These are phyloP conservation scores for Cryptops parisi DNA, from an alignment of 2,888 invertebrate species.

Conservation along the genomic window DNA sequence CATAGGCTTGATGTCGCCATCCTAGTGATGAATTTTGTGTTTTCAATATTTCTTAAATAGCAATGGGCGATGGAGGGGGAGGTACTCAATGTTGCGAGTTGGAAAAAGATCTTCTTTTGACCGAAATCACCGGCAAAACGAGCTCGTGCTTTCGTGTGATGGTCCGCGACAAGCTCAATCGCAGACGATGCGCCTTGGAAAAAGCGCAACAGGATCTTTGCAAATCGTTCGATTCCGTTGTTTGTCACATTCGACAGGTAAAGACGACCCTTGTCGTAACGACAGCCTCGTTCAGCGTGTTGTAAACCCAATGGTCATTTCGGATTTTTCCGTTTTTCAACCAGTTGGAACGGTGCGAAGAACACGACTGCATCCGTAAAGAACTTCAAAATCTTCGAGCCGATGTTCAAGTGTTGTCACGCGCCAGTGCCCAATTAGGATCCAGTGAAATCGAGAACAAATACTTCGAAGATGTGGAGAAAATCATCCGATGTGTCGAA, in stretches of 20 bases:
- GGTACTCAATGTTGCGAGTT: too few relatives aligned
- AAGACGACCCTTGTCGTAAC: too few relatives aligned
- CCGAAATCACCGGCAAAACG: conserved; percentile 1
- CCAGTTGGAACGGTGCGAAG: conserved; percentile 1
- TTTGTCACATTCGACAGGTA: not conserved
- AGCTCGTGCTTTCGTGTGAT: not conserved
- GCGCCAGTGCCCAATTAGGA: not conserved
- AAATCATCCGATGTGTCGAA: conserved; percentile 3
- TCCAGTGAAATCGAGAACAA: not conserved
- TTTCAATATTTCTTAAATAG: too few relatives aligned
- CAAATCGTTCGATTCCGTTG: not conserved
- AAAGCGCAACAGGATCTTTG: conserved; percentile 1
- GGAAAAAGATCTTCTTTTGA: conserved; percentile 3
- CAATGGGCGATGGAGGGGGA: too few relatives aligned
- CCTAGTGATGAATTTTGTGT: too few relatives aligned
- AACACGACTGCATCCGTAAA: not conserved
- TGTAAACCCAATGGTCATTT: not conserved
- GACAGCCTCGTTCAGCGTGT: too few relatives aligned
- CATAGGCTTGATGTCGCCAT: too few relatives aligned
- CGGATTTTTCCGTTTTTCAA: not conserved
- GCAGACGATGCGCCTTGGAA: not conserved
- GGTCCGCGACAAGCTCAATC: not conserved
- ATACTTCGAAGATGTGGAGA: not conserved
- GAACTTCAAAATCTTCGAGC: conserved; percentile 3
- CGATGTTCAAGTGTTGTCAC: not conserved